Evolutionary conservation across 2,797 vertebrate genomes (phyloP), one percentile per base, ranked within the genome.

Genomic region (Crocidura indochinensis): DNA sequence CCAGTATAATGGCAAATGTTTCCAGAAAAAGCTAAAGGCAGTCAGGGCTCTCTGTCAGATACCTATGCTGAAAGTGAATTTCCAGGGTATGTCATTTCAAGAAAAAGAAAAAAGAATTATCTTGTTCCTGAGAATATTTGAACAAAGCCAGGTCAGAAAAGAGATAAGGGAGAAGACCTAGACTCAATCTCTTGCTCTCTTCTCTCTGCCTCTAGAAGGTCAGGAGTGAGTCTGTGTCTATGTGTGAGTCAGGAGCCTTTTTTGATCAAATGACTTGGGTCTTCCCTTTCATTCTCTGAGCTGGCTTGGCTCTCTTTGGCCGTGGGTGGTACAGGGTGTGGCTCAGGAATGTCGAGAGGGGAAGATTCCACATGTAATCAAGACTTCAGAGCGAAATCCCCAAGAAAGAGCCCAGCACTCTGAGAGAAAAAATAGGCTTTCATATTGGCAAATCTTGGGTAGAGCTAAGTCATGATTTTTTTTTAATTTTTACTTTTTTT

Each of bases 321-420:
- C 75, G 51, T 51, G 1, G 68, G 67, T 79, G 38, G 77, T 88
- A 78, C 90, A 62, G 19, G 60, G 27, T 64, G 47, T 64, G 73
- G 83, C 75, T 78, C 26, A 87, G 53, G 49, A 94, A 91, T 64
- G 68, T 20, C 75, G 91, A 84, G 31, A 79, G 27, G 12, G 22
- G 82, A 84, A 88, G 69, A 56, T 68, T 94, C 27, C 46, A 82
- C 56, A 94, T 87, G 74, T 38, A 46, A 15, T 38, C 60, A 87
- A 83, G 51, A 91, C 29, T 88, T 94, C 1, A 67, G n/a, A 24
- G n/a, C 86, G 87, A 92, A 65, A n/a, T n/a, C n/a, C n/a, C n/a
- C 56, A 53, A 90, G 81, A 87, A 67, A 38, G 10, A 88, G 86
- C 84, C 17, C 31, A 19, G 64, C 81, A 56, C 8, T 44, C 87